Evolutionary conservation across 2,797 vertebrate genomes (phyloP), one percentile per base, ranked within the genome.

Genomic region (Pyrrhura leucotis): DNA sequence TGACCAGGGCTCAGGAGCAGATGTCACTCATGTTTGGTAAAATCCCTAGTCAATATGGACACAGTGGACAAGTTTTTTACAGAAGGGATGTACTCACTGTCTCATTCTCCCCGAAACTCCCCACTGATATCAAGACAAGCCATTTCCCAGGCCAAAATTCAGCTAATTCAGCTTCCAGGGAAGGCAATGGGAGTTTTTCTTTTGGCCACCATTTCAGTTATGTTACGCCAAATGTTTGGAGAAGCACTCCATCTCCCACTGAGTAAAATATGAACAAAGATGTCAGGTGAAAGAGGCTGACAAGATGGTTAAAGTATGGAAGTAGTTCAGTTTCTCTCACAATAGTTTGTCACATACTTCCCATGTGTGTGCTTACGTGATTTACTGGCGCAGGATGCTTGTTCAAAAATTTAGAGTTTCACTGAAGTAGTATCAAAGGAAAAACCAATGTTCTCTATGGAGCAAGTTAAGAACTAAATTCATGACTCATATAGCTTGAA

Each of bases 341-440:
- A 17, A 2, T 1, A 4, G 4, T 73, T 89, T 87, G 51, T 79
- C 1, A 1, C 0, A 0, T 40, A 6, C 47, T 76, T 75, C 33
- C 28, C 35, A 39, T 6, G 2, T 31, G 11, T 63, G 29, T 40
- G 51, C 71, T 93, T 48, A 51, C 8, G 0, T 22, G 48, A 16
- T 65, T 72, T 89, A 53, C 68, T 93, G 73, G 33, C 92, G 63
- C 44, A 56, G 37, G 47, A 59, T 58, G 45, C 0, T 0, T 21
- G 31, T 10, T 59, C 0, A 1, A 50, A 63, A 39, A 88, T 67
- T 47, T 33, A 63, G 51, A 75, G 31, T 31, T 63, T 86, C 45
- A 31, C 35, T 73, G 73, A 66, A 73, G 39, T 28, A 42, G 15
- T n/a, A 33, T 88, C 53, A 42, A 84, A 95, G 31, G 20, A 20